Evolutionary conservation across 2,888 invertebrate species (phyloP).

Genomic region (Stenodera caucasica): DNA sequence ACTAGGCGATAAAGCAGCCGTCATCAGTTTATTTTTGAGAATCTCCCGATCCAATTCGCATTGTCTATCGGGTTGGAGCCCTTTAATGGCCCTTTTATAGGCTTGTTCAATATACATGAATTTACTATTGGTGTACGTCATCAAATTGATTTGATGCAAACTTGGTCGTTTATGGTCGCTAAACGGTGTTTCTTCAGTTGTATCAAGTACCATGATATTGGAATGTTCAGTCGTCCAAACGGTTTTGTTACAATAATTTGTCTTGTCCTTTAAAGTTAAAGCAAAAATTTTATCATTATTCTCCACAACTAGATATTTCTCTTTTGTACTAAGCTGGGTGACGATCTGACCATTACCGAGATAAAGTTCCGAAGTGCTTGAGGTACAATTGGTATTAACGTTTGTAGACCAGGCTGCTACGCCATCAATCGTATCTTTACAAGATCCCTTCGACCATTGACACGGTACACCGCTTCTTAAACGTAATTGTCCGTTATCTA

Average conservation of each 20-base stretch:
- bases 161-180: background rate
- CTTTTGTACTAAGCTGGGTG: background rate
- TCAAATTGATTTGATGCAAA: background rate
- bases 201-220: background rate
- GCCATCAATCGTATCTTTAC: conserved; percentile 16
- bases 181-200: background rate
- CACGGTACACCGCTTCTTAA: too few species aligned
- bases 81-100: conserved; percentile 26
- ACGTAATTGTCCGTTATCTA: too few species aligned
- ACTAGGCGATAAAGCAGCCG: conserved; percentile 34
- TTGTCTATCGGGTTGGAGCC: conserved; percentile 33
- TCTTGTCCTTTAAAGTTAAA: background rate
- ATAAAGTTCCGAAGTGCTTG: background rate
- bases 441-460: too few species aligned
- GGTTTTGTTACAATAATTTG: background rate
- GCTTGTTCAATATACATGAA: conserved; percentile 6
- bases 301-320: background rate
- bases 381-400: background rate
- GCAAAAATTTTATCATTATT: background rate
- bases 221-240: conserved; percentile 5
- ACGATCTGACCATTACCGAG: background rate
- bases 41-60: conserved; percentile 39
- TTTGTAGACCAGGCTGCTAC: conserved; percentile 8
- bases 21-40: conserved; percentile 33
- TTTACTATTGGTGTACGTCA: too few species aligned